Evolutionary conservation across 2,113 vertebrate genomes (phyloP), one percentile per base, ranked within the genome.

Genomic region (Silurus glanis): DNA sequence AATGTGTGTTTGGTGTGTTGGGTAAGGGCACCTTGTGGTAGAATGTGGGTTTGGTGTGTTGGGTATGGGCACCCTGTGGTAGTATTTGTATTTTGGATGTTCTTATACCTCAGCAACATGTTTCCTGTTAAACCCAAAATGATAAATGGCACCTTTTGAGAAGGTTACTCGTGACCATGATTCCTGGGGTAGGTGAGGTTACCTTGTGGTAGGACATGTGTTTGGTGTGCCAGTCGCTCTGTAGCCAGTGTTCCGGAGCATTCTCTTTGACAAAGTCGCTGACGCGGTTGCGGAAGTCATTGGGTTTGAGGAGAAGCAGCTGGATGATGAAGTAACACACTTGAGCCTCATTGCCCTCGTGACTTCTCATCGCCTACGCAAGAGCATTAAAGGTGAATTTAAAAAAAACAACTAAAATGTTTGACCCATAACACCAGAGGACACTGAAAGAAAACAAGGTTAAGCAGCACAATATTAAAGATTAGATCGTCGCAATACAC

Each of bases 241-340:
- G 98, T 45, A 99, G 96, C 98, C 98, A 99, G 94, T 99, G 98
- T 88, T 99, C 98, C 0, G 98, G 98, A 25, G 97, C 97, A 85
- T 99, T 99, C 92, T 99, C 98, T 90, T 99, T 99, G 85, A 99
- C 98, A 90, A 99, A 99, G 85, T 99, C 98, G 88, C 96, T 98
- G 80, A 99, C 98, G 88, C 98, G 91, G 92, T 99, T 99, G 93
- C 98, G 95, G 93, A 99, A 99, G 95, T 99, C 98, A 25, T 98
- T 99, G 76, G 98, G 98, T 91, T 99, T 99, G 86, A 99, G 95
- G 83, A 99, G 93, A 45, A 99, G 96, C 87, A 99, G 94, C 23
- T 99, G 98, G 92, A 99, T 99, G 91, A 99, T 99, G 94, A 99
- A 99, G 92, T 99, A 99, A 90, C 98, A 99, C 66, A 99, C 98